Evolutionary conservation across 1,140 invertebrate species (phyloP).

Genomic region (Scaptomyza montana): DNA sequence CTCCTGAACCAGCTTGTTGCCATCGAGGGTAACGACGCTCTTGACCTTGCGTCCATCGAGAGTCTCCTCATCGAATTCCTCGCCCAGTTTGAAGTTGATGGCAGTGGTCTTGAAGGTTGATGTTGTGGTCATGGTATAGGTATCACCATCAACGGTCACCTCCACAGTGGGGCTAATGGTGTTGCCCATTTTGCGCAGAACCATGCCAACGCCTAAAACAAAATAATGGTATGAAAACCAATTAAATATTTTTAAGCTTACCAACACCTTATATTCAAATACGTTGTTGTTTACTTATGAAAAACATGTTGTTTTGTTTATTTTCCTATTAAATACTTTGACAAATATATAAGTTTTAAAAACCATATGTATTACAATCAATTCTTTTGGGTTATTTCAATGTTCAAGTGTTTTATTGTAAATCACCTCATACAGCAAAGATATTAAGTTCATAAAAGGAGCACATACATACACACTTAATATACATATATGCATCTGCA

Average conservation of each 20-base stretch:
- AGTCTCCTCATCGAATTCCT: slow-evolving; percentile 94
- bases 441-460: too few relatives aligned
- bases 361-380: too few relatives aligned
- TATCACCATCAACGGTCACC: slow-evolving; percentile 87
- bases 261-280: too few relatives aligned
- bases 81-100: slow-evolving; percentile 91
- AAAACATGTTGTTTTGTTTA: too few relatives aligned
- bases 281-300: too few relatives aligned
- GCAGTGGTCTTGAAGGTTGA: slow-evolving; percentile 93
- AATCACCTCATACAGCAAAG: too few relatives aligned
- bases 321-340: too few relatives aligned
- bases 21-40: slow-evolving; percentile 87
- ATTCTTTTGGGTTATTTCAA: too few relatives aligned
- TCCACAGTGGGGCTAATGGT: slow-evolving; percentile 90
- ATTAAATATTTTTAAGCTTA: neutral
- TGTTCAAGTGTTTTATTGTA: too few relatives aligned
- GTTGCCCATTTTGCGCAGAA: slow-evolving; percentile 90
- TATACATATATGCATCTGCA: neutral
- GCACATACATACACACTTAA: slow-evolving; percentile 2
- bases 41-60: slow-evolving; percentile 93
- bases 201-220: slow-evolving; percentile 89
- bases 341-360: too few relatives aligned
- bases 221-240: slow-evolving; percentile 10
- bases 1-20: slow-evolving; percentile 88
- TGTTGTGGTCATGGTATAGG: slow-evolving; percentile 89